Evolutionary conservation across 2,797 vertebrate species (phyloP).

Genomic region (Gallinago nigripennis): DNA sequence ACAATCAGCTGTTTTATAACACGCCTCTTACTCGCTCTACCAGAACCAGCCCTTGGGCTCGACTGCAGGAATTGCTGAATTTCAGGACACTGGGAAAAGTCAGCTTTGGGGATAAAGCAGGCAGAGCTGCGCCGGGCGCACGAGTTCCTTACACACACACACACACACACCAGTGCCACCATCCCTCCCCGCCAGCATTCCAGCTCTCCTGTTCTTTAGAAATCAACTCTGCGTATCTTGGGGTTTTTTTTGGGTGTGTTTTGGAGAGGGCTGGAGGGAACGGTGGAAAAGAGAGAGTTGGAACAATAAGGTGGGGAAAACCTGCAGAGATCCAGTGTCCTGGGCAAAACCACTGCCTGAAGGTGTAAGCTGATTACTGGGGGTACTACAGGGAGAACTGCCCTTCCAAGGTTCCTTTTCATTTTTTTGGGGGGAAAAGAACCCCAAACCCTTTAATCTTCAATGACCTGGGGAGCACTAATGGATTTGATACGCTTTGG

Average conservation of each 20-base stretch:
- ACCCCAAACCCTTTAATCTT: background rate
- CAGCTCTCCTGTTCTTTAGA: background rate
- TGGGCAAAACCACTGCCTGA: background rate
- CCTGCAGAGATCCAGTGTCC: background rate
- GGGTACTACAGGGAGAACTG: background rate
- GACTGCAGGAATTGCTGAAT: background rate
- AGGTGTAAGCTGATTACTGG: accelerated
- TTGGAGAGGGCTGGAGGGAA: background rate
- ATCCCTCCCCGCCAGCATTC: background rate
- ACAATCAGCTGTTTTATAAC: background rate
- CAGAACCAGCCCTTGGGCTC: background rate
- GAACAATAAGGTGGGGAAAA: background rate
- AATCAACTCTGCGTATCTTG: background rate
- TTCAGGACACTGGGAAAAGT: background rate
- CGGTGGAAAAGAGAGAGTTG: background rate
- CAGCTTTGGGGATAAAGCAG: background rate
- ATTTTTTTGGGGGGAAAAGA: background rate
- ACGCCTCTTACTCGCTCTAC: background rate
- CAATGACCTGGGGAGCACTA: background rate
- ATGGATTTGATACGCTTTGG: background rate
- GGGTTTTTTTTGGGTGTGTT: background rate
- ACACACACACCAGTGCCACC: background rate
- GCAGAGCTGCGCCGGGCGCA: accelerated
- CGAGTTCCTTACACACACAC: background rate
- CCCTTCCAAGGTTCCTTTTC: background rate